A percentile compares a stretch with the other conserved stretches of the same genome.
Evolutionary conservation across 2,888 invertebrate species (phyloP).

Genomic region (Microctonus aethiopoides): DNA sequence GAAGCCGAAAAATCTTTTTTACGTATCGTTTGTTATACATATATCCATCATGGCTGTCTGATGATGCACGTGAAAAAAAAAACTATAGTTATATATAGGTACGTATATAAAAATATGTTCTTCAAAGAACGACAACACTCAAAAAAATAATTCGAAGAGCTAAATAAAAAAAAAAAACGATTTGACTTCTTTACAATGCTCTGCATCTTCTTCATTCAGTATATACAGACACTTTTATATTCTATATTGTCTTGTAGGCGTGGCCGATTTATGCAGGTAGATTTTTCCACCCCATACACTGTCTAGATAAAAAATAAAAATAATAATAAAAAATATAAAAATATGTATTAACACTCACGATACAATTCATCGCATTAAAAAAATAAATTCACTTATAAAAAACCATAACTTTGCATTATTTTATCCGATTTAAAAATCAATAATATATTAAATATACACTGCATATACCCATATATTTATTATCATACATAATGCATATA

Average conservation of each 20-base stretch:
- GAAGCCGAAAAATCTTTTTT: conserved; percentile 12
- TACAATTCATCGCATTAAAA: conserved; percentile 9
- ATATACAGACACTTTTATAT: conserved; percentile 1
- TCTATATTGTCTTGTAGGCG: conserved; percentile 48
- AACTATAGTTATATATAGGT: background rate
- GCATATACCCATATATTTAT: too few species aligned
- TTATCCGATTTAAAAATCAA: background rate
- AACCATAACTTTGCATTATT: conserved; percentile 9
- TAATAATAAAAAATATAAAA: background rate
- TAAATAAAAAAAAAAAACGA: conserved; percentile 43
- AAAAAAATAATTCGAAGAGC: too few species aligned
- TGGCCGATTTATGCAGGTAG: conserved; percentile 52
- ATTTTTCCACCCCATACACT: conserved; percentile 22
- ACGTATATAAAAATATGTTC: conserved; percentile 2
- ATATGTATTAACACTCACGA: background rate
- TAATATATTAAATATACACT: background rate
- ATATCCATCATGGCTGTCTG: background rate
- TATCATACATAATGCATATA: conserved; percentile 4
- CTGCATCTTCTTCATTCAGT: conserved; percentile 49
- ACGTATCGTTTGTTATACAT: conserved; percentile 25
- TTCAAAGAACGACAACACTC: conserved; percentile 7
- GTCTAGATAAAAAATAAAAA: conserved; percentile 6
- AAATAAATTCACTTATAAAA: conserved; percentile 18
- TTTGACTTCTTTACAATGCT: conserved; percentile 52
- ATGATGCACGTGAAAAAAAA: background rate